Percentiles rank a stretch among this genome's conserved stretches.
Conservation (phyloP, 2,888 invertebrate species). For the Amphimallon solstitiale region DNA sequence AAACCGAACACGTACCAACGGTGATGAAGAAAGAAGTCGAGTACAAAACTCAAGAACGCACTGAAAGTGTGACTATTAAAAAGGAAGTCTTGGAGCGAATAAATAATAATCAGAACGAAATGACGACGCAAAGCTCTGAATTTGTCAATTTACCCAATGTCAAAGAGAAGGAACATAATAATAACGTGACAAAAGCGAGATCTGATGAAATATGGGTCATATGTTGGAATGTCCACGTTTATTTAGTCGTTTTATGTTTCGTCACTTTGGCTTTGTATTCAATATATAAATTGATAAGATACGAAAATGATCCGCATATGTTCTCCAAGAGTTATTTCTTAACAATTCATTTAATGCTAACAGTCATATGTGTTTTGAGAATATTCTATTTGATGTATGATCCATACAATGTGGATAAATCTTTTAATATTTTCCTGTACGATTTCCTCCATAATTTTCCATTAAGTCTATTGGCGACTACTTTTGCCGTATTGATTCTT, state of each 20-base stretch:
- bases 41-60: conserved; percentile 51
- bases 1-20: conserved; percentile 41
- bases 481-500: conserved; percentile 87
- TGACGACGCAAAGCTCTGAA: conserved; percentile 60
- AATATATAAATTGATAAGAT: conserved; percentile 85
- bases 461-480: conserved; percentile 87
- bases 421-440: conserved; percentile 80
- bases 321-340: conserved; percentile 90
- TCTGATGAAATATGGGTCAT: conserved; percentile 76
- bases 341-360: conserved; percentile 83
- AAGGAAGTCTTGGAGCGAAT: conserved; percentile 51
- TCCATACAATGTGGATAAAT: conserved; percentile 88
- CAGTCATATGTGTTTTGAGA: conserved; percentile 82
- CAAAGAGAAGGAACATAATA: conserved; percentile 58
- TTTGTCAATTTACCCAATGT: conserved; percentile 71
- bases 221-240: conserved; percentile 93
- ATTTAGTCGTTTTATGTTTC: conserved; percentile 86
- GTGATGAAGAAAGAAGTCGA: conserved; percentile 49
- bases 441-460: conserved; percentile 86
- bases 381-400: conserved; percentile 91
- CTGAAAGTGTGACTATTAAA: conserved; percentile 59
- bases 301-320: conserved; percentile 86
- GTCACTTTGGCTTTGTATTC: conserved; percentile 86
- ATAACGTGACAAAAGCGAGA: conserved; percentile 59
- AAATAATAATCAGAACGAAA: conserved; percentile 49